Base-by-base conservation (phyloP, 1,140 invertebrate species). In the Trichonephila inaurata region DNA sequence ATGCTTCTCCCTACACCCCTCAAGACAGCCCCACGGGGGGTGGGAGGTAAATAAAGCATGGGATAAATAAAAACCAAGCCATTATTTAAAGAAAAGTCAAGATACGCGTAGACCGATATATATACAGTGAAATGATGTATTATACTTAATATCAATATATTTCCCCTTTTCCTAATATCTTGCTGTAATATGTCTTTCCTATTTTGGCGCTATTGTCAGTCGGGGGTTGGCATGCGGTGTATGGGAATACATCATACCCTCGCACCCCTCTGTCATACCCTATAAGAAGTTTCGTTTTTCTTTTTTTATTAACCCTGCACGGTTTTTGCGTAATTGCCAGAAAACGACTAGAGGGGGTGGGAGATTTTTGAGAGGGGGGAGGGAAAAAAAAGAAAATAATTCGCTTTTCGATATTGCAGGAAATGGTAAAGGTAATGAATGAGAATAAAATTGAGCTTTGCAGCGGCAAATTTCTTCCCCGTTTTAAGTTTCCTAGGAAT, bases 131-230 rank as follows among this genome's bases (percentile, higher is more conserved):
- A 91, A 91, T 91, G 90, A 91, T 91, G 90, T 91, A 91, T 91
- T 85, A 66, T 91, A 66, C 90, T 91, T 91, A 91, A 91, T 91
- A 91, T 91, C 90, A 91, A 91, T 83, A 91, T 91, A 91, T 83
- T 82, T 91, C 58, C 60, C 89, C 81, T 91, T 83, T 60, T 61
- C 64, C 81, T 83, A 83, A 91, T 91, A 77, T 91, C 69, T 40
- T 61, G 60, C 72, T 14, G 72, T 91, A 82, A 91, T 91, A 91
- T 66, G 90, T 85, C 81, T 91, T 91, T 77, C 72, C 72, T 77
- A 40, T 77, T 77, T 40, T 77, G 72, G 72, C 72, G 72, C 72
- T 28, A 77, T 77, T 77, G 72, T 77, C 72, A 77, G 72, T 33
- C 12, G 72, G 28, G 72, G 72, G 58, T 61, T 14, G 14, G 51